phyloP scores from a whole-genome alignment of 2,888 invertebrate species.

The Brachypalpus laphriformis region DNA sequence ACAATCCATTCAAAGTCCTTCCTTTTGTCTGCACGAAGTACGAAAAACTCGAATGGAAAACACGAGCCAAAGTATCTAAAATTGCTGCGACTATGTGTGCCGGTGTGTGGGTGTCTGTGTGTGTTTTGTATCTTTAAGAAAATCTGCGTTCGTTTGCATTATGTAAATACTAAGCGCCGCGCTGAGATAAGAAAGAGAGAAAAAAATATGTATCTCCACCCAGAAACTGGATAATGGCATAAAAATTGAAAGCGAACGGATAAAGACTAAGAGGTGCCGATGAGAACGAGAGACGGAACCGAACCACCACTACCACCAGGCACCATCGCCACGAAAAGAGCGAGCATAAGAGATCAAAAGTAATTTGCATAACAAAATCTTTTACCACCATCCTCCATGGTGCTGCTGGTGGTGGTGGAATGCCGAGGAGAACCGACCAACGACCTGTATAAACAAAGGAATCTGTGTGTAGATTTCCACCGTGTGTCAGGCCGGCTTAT shows the following conservation, averaged over 20 bases:
- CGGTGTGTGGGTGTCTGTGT: neutral
- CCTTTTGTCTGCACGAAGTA: constrained; percentile 22
- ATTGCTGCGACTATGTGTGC: neutral
- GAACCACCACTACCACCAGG: neutral
- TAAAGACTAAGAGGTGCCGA: neutral
- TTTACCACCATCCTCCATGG: neutral
- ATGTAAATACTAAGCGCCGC: constrained; percentile 37
- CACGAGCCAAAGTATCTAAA: constrained; percentile 22
- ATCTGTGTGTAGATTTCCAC: constrained; percentile 16
- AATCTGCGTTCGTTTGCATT: constrained; percentile 21
- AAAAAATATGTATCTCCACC: constrained; percentile 21
- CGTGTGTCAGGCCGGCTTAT: neutral
- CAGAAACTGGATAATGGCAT: constrained; percentile 27
- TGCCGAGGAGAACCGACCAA: constrained; percentile 35
- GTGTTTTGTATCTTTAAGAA: constrained; percentile 2
- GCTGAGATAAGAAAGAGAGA: constrained; percentile 10
- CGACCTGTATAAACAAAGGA: constrained; percentile 57
- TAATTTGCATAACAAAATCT: constrained; percentile 48
- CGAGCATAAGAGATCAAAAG: constrained; percentile 17
- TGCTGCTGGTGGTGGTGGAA: neutral
- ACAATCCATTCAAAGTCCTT: constrained; percentile 16
- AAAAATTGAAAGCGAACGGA: constrained; percentile 24
- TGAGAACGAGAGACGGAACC: neutral
- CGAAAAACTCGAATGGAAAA: constrained; percentile 3
- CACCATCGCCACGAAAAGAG: neutral